Conservation (phyloP, 1,140 invertebrate genomes). For the Hylyphantes graminicola region DNA sequence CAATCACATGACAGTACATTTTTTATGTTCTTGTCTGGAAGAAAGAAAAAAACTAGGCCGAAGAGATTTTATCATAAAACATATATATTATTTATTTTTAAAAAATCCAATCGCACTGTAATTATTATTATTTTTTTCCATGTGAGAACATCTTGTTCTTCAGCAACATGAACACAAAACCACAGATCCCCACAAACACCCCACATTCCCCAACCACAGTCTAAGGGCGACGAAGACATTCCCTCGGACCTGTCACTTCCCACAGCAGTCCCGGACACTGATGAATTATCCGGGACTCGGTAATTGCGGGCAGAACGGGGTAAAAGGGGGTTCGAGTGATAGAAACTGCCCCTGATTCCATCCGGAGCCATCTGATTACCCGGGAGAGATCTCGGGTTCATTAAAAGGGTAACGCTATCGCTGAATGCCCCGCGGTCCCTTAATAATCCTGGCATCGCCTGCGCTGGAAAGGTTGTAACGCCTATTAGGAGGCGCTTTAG, state of each 20-base stretch:
- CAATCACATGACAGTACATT: too few species aligned
- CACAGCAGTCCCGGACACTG: constrained; percentile 48
- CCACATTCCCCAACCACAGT: too few species aligned
- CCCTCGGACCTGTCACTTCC: constrained; percentile 35
- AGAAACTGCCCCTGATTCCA: constrained; percentile 22
- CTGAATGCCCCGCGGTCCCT: constrained; percentile 24
- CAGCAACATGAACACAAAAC: too few species aligned
- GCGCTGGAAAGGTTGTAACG: constrained; percentile 10
- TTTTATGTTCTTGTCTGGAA: too few species aligned
- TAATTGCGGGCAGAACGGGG: constrained; percentile 30
- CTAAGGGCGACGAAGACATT: neutral
- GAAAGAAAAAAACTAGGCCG: too few species aligned
- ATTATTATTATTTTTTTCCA: too few species aligned
- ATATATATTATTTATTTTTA: too few species aligned
- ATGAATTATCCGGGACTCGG: constrained; percentile 51
- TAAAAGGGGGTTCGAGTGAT: neutral
- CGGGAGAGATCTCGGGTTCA: constrained; percentile 36
- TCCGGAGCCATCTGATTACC: constrained; percentile 39
- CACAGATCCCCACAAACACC: too few species aligned
- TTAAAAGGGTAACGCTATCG: constrained; percentile 48
- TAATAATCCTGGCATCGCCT: constrained; percentile 25
- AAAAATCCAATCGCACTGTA: too few species aligned
- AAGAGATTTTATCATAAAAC: too few species aligned
- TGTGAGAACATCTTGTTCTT: too few species aligned
- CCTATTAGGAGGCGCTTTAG: constrained; percentile 30